Percentiles rank a stretch among this genome's conserved stretches.
phyloP scores from a whole-genome alignment of 2,797 vertebrate species.

The Aldrovandia affinis region DNA sequence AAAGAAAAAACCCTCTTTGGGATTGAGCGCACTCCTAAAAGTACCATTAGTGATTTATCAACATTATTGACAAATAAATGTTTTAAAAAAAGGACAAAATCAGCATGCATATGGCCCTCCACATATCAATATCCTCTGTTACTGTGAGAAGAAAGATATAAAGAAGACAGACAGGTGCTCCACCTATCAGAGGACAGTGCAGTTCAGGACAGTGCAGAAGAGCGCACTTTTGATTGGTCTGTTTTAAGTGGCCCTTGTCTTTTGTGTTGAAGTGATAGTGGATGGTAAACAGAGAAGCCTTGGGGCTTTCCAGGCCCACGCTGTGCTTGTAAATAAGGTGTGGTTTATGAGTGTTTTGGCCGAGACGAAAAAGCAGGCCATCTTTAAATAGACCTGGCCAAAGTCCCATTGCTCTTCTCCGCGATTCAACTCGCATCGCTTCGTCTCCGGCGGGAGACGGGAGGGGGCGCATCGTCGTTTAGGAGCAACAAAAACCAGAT shows the following conservation, averaged over 20 bases:
- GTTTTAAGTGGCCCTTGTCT: neutral
- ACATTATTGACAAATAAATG: neutral
- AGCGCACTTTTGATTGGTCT: neutral
- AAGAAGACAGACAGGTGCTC: too few relatives aligned
- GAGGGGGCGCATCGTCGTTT: neutral
- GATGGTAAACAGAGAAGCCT: neutral
- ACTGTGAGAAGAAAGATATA: neutral
- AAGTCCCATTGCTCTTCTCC: neutral
- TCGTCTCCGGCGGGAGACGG: neutral
- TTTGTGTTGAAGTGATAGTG: neutral
- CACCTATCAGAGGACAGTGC: neutral
- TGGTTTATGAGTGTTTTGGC: neutral
- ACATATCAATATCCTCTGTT: neutral
- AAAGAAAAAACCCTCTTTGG: too few relatives aligned
- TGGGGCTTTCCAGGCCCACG: neutral
- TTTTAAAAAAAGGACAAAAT: neutral
- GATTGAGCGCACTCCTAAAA: too few relatives aligned
- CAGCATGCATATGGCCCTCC: neutral
- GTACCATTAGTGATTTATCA: neutral
- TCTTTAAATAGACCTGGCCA: conserved; percentile 17
- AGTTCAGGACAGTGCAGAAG: neutral
- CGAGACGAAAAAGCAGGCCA: neutral
- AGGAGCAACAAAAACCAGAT: neutral
- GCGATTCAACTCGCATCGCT: neutral
- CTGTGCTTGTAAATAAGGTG: neutral